A percentile compares a stretch with the other conserved stretches of the same genome.
phyloP scores from a whole-genome alignment of 2,113 vertebrate species.

The Vombatus ursinus region DNA sequence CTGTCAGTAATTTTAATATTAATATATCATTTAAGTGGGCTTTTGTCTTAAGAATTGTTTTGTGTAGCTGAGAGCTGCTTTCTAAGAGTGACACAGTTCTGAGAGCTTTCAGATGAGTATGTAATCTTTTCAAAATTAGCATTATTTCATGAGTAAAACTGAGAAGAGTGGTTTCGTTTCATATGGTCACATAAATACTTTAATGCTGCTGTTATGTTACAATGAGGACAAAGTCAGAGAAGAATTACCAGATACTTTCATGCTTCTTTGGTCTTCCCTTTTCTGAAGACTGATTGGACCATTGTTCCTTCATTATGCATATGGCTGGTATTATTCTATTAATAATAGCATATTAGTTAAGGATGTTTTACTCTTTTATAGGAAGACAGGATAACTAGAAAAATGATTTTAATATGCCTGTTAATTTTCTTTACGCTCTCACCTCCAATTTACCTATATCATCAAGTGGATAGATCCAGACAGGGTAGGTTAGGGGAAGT shows the following conservation, averaged over 20 bases:
- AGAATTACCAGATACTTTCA: neutral
- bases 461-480: conserved; percentile 20
- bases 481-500: neutral
- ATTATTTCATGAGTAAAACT: conserved; percentile 28
- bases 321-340: neutral
- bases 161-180: conserved; percentile 28
- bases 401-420: neutral
- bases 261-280: neutral
- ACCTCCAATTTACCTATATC: neutral
- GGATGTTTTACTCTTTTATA: neutral
- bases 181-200: neutral
- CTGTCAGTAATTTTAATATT: neutral
- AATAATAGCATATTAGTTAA: neutral
- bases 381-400: neutral
- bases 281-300: neutral
- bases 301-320: neutral
- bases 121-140: conserved; percentile 24
- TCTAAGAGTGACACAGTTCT: conserved; percentile 26
- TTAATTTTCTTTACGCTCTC: fast-evolving
- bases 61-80: conserved; percentile 17
- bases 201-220: neutral
- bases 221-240: neutral
- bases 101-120: conserved; percentile 18
- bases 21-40: neutral
- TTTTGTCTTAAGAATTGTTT: conserved; percentile 33